phyloP scores from a whole-genome alignment of 2,797 vertebrate genomes.

The Sardinella longiceps region DNA sequence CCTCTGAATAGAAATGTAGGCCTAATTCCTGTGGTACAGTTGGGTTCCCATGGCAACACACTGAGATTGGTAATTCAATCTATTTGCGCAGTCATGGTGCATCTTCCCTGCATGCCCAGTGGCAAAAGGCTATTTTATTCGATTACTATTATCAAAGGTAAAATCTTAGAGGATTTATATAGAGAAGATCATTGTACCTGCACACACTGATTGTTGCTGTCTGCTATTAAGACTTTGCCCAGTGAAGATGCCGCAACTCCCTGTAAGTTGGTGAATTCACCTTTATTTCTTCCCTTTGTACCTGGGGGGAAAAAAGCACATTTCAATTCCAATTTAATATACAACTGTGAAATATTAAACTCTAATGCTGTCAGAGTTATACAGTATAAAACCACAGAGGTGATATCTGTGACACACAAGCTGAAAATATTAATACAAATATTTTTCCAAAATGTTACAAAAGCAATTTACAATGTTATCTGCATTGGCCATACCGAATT shows the following conservation, averaged over 20 bases:
- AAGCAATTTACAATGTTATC: too few species aligned
- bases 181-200: slow-evolving; percentile 78
- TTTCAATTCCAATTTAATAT: not conserved
- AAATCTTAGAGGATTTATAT: not conserved
- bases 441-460: too few species aligned
- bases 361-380: not conserved
- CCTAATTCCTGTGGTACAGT: not conserved
- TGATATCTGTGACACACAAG: not conserved
- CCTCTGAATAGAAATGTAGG: not conserved
- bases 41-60: not conserved
- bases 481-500: too few species aligned
- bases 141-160: not conserved
- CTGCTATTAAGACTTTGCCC: slow-evolving; percentile 94
- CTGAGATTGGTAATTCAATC: not conserved
- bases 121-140: not conserved
- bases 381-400: not conserved
- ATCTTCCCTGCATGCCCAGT: not conserved
- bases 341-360: not conserved
- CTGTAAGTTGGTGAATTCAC: slow-evolving; percentile 98
- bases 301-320: slow-evolving; percentile 74
- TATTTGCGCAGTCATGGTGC: not conserved
- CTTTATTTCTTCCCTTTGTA: slow-evolving; percentile 98
- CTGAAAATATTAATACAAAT: not conserved
- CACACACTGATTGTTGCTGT: slow-evolving; percentile 99
- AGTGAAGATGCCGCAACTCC: slow-evolving; percentile 89